phyloP scores from a whole-genome alignment of 2,113 vertebrate genomes.

The Tupaia tana region DNA sequence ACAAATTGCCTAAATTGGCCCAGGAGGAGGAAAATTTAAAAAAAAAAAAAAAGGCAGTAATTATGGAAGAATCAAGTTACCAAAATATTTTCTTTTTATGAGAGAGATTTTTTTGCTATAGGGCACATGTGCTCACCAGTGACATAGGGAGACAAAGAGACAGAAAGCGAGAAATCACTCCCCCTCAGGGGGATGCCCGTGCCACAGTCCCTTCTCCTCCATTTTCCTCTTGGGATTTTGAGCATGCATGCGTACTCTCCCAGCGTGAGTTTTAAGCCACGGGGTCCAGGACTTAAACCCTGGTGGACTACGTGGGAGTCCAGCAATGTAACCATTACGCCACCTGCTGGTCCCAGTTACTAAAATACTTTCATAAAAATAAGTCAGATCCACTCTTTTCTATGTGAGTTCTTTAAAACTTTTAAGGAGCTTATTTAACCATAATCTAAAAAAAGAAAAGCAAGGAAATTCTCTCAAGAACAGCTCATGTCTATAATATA shows the following conservation, averaged over 20 bases:
- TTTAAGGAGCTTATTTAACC: not conserved
- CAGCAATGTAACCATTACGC: no score
- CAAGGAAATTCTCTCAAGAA: not conserved
- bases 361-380: constrained; percentile 44
- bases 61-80: constrained; percentile 9
- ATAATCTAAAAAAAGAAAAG: not conserved
- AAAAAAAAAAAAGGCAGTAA: not conserved
- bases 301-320: no score
- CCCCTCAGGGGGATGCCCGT: no score
- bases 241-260: no score
- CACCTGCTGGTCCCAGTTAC: not conserved
- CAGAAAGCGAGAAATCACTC: no score
- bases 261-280: no score
- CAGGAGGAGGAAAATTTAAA: not conserved
- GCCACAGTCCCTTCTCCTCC: no score
- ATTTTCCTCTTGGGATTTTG: no score
- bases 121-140: no score
- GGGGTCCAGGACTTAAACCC: no score
- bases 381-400: not conserved
- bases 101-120: no score
- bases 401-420: constrained; percentile 24
- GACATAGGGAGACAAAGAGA: no score
- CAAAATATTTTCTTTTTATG: constrained; percentile 1
- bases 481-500: not conserved
- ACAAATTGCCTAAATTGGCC: not conserved